These are phyloP conservation scores for Zeugodacus cucurbitae DNA, from an alignment of 1,140 invertebrate genomes.

Conservation along the genomic window DNA sequence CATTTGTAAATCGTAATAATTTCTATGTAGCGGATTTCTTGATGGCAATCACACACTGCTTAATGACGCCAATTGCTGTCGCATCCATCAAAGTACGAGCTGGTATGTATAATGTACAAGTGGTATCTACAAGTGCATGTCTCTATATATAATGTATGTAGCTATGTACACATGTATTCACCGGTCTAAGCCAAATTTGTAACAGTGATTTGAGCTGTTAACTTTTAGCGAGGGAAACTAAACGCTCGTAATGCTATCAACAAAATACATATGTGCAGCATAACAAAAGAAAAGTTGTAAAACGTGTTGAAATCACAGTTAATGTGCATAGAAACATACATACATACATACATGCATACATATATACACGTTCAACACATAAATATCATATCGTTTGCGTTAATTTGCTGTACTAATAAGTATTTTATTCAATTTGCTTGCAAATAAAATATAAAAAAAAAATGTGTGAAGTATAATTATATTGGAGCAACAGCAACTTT, in stretches of 20 bases:
- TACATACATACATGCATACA: neutral
- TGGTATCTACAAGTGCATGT: neutral
- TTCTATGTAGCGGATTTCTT: slow-evolving; percentile 43
- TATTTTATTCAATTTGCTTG: slow-evolving; percentile 23
- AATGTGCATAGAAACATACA: neutral
- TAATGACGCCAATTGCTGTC: slow-evolving; percentile 41
- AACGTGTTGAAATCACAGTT: slow-evolving; percentile 31
- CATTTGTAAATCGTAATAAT: neutral
- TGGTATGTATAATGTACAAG: neutral
- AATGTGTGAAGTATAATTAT: slow-evolving; percentile 12
- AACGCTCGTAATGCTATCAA: neutral
- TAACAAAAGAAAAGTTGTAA: slow-evolving; percentile 31
- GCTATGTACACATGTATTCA: neutral
- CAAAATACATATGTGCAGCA: neutral
- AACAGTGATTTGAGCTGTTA: slow-evolving; percentile 9
- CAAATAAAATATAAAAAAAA: neutral
- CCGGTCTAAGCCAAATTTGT: slow-evolving; percentile 6
- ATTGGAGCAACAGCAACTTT: slow-evolving; percentile 3
- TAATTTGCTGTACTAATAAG: slow-evolving; percentile 37
- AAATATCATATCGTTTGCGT: neutral
- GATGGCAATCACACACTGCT: slow-evolving; percentile 40
- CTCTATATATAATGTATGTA: neutral
- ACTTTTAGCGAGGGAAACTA: slow-evolving; percentile 14
- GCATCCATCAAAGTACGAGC: slow-evolving; percentile 16
- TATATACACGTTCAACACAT: neutral